Evolutionary conservation across 2,113 vertebrate genomes (phyloP).

Genomic region (Hippopotamus amphibius): DNA sequence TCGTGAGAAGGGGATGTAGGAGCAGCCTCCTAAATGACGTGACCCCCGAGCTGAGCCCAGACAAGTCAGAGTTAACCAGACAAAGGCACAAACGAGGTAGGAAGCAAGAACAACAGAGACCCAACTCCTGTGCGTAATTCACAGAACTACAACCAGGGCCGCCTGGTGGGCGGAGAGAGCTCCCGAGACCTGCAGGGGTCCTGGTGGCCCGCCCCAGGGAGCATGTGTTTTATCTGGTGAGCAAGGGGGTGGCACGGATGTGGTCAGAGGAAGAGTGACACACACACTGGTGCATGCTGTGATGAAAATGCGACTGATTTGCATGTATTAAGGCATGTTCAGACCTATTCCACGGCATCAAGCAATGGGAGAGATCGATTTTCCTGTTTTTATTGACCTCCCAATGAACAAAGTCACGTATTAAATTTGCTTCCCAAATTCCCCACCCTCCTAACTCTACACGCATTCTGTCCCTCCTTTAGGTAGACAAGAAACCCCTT

Average conservation of each 20-base stretch:
- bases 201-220: background rate
- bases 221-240: fast-evolving
- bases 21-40: background rate
- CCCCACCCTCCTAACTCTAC: background rate
- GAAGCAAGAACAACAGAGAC: background rate
- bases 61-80: background rate
- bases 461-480: background rate
- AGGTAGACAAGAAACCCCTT: background rate
- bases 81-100: fast-evolving
- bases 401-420: background rate
- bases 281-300: fast-evolving
- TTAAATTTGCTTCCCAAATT: no score
- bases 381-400: background rate
- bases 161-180: fast-evolving
- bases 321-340: background rate
- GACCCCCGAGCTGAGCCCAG: background rate
- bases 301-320: background rate
- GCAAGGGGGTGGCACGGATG: fast-evolving
- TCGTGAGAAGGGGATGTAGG: background rate
- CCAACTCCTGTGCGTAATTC: background rate
- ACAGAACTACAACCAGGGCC: background rate
- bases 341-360: background rate
- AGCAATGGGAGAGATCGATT: background rate
- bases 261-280: background rate
- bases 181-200: fast-evolving